Evolutionary conservation across 2,113 vertebrate species (phyloP).

Genomic region (Xenopus tropicalis): UCB_Xtro_10.0 CM004449.2:102571501-102572000

Average conservation of each 20-base stretch:
- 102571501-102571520: no score
- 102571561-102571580: no score
- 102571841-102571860: conserved; percentile 19
- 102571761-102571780: conserved; percentile 39
- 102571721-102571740: conserved; percentile 19
- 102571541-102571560: no score
- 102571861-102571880: conserved; percentile 33
- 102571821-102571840: conserved; percentile 26
- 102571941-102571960: background rate
- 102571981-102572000: no score
- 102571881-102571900: conserved; percentile 15
- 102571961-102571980: background rate
- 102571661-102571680: background rate
- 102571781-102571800: conserved; percentile 30
- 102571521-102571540: no score
- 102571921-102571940: background rate
- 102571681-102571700: conserved; percentile 11
- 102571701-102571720: conserved; percentile 14
- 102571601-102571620: no score
- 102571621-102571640: no score
- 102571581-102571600: no score
- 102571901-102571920: conserved; percentile 9
- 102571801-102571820: background rate
- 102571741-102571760: conserved; percentile 13
- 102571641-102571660: no score